Evolutionary conservation across 2,888 invertebrate species (phyloP).

Genomic region (Drosophila seclusa): DNA sequence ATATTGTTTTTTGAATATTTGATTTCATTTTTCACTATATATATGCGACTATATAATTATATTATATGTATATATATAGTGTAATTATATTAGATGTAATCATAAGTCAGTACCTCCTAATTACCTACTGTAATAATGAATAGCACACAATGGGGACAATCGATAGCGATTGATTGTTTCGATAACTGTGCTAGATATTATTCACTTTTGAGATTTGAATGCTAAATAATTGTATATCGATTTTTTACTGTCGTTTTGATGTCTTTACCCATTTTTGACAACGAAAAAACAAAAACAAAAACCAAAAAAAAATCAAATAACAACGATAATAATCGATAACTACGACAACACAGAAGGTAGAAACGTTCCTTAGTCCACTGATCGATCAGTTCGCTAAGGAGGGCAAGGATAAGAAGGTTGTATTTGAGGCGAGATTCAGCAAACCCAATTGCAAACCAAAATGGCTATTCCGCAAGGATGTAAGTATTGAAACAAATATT

Average conservation of each 20-base stretch:
- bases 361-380: conserved; percentile 96
- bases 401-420: conserved; percentile 97
- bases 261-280: conserved; percentile 85
- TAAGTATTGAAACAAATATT: conserved; percentile 86
- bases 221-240: conserved; percentile 63
- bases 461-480: conserved; percentile 96
- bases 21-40: conserved; percentile 1
- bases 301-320: conserved; percentile 15
- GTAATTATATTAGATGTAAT: not conserved
- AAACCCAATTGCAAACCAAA: conserved; percentile 97
- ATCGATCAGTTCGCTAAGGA: conserved; percentile 97
- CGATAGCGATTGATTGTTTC: not conserved
- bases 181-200: conserved; percentile 16
- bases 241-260: conserved; percentile 59
- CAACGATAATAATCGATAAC: conserved; percentile 18
- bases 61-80: not conserved
- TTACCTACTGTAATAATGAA: conserved; percentile 5
- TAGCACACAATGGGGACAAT: conserved; percentile 1
- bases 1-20: conserved; percentile 32
- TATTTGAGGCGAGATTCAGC: conserved; percentile 97
- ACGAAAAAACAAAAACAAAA: conserved; percentile 61
- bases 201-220: conserved; percentile 22
- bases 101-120: conserved; percentile 14
- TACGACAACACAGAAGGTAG: conserved; percentile 91
- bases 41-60: not conserved